phyloP scores from a whole-genome alignment of 1,140 invertebrate species.

The Brachionus asplanchnoidis region DNA sequence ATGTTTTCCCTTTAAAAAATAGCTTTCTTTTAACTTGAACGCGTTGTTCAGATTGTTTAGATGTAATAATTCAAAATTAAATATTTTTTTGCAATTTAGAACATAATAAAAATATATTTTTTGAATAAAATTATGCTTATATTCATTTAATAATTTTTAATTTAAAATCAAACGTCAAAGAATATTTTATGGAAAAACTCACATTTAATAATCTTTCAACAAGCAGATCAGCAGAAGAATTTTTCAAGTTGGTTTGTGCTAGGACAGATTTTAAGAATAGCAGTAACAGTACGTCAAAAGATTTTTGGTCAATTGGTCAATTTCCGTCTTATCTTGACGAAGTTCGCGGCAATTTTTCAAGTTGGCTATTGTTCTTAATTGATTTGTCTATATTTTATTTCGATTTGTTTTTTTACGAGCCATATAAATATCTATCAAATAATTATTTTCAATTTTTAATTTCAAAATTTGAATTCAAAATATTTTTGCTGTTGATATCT shows the following conservation, averaged over 20 bases:
- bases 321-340: not conserved
- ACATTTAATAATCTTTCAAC: slow-evolving; percentile 17
- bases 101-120: not conserved
- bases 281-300: not conserved
- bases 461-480: slow-evolving; percentile 20
- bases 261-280: not conserved
- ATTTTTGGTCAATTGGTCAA: not conserved
- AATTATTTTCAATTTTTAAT: not conserved
- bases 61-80: not conserved
- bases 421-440: not conserved
- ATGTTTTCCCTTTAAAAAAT: not conserved
- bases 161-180: not conserved
- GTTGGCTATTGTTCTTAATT: not conserved
- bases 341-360: not conserved
- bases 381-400: not conserved
- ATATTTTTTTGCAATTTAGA: not conserved
- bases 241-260: not conserved
- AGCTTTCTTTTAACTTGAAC: not conserved
- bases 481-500: not conserved
- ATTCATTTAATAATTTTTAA: not conserved
- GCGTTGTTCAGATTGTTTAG: not conserved
- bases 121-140: not conserved
- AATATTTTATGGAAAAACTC: not conserved
- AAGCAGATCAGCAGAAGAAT: not conserved
- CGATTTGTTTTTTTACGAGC: not conserved